Evolutionary conservation across 2,888 invertebrate genomes (phyloP), one percentile per base, ranked within the genome.

Genomic region (Gandaritis pyraliata): DNA sequence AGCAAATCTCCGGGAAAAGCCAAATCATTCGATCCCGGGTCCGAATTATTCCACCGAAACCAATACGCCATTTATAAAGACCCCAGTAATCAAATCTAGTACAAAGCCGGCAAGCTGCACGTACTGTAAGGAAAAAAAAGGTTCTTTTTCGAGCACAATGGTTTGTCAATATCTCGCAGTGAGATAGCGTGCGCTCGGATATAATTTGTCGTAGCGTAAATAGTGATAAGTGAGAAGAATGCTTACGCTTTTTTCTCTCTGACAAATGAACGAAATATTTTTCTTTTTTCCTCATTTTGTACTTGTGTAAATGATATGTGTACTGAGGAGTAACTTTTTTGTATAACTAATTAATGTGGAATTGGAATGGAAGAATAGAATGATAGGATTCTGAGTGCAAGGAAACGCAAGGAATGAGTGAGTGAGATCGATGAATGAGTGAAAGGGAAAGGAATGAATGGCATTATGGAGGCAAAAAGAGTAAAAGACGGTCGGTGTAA

Each of bases 91-190:
- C 13, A 39, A 39, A 39, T 13, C 13, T 39, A 13, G 13, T 39
- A 39, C n/a, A 13, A 39, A 39, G 13, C 13, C 33, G 33, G 33
- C 33, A 33, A 13, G 13, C 39, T 13, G n/a, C 39, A 13, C 39
- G 39, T 33, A 33, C 33, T 13, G 7, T 13, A 39, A 47, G 39
- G 47, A 47, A 13, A 6, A 39, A 48, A 55, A 48, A 47, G 23
- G n/a, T 48, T 33, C 51, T 29, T 8, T 58, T 41, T 33, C 18
- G 13, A 51, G 38, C 46, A 58, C 58, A 58, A 58, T 58, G 52
- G 47, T 47, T 52, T 58, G 58, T 58, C 51, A 56, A 56, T 56
- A 56, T 49, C 33, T 47, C 23, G 23, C 54, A 47, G 54, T 11
- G 45, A 54, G 46, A 54, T 54, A 54, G 18, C 41, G 41, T 29